These are phyloP conservation scores for Chloropsis cyanopogon DNA, from an alignment of 2,113 vertebrate species.

Conservation along the genomic window DNA sequence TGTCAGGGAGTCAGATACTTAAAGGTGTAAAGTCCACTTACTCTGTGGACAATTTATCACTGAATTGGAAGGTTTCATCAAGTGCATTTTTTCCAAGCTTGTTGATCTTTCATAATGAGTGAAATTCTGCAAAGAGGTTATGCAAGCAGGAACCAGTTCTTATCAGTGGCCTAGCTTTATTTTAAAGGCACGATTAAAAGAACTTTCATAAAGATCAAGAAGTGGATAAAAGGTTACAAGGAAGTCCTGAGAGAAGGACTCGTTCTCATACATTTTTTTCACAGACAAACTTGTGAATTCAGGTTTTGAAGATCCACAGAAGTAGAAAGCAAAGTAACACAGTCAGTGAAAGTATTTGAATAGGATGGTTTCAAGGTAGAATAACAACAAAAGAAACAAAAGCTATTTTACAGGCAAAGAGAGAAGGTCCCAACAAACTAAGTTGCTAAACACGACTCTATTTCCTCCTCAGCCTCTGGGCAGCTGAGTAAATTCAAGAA, in stretches of 20 bases:
- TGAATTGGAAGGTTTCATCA: not conserved
- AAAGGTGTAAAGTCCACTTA: not conserved
- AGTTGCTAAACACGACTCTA: not conserved
- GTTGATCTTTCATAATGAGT: not conserved
- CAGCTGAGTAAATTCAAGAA: not conserved
- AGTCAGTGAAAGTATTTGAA: not conserved
- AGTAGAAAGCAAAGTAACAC: not conserved
- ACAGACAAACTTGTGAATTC: not conserved
- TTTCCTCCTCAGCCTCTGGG: not conserved
- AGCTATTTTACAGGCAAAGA: not conserved
- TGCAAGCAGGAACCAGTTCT: not conserved
- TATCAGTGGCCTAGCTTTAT: not conserved
- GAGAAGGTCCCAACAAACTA: not conserved
- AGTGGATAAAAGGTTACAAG: not conserved
- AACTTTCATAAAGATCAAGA: not conserved
- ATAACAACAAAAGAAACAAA: not conserved
- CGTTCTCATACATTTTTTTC: not conserved
- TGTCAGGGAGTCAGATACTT: not conserved
- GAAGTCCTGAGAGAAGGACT: not conserved
- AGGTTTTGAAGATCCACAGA: not conserved
- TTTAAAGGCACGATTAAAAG: not conserved
- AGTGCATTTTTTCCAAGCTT: not conserved
- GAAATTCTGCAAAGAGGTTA: not conserved
- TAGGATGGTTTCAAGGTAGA: not conserved
- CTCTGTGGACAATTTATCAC: not conserved